These are phyloP conservation scores for Rhamnusium bicolor DNA, from an alignment of 2,888 invertebrate genomes.

Conservation along the genomic window DNA sequence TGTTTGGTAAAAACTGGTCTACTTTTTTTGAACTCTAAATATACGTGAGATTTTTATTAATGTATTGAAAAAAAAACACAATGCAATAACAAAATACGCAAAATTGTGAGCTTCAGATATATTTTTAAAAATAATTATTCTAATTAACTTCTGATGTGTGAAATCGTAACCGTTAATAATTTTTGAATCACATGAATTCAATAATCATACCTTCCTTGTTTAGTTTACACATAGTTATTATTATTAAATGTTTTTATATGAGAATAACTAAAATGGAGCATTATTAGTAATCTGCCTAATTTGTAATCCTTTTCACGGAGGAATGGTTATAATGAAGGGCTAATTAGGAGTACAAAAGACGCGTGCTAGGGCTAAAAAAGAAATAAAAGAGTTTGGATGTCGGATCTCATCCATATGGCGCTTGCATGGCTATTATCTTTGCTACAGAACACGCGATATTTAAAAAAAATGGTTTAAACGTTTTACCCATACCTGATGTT, in stretches of 20 bases:
- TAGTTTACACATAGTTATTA: no score
- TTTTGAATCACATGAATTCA: no score
- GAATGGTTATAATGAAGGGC: slow-evolving; percentile 41
- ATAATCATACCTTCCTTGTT: no score
- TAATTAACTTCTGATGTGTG: no score
- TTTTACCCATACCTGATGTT: slow-evolving; percentile 13
- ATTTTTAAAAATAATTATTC: no score
- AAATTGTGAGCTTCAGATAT: no score
- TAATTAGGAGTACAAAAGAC: slow-evolving; percentile 52
- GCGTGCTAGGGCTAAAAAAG: slow-evolving; percentile 50
- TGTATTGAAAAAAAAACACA: neutral
- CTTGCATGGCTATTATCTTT: slow-evolving; percentile 36
- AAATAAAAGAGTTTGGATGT: slow-evolving; percentile 48
- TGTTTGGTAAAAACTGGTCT: slow-evolving; percentile 49
- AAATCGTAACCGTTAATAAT: no score
- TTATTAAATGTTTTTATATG: no score
- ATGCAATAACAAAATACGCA: no score
- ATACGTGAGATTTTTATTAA: slow-evolving; percentile 20
- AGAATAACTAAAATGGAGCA: neutral
- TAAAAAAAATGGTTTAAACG: slow-evolving; percentile 26
- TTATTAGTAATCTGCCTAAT: slow-evolving; percentile 18
- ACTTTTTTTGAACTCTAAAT: slow-evolving; percentile 45
- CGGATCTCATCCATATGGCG: slow-evolving; percentile 55
- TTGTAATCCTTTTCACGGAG: slow-evolving; percentile 26
- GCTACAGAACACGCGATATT: slow-evolving; percentile 36